Conservation (phyloP, 2,797 vertebrate genomes). For the Eidolon dupreanum region DNA sequence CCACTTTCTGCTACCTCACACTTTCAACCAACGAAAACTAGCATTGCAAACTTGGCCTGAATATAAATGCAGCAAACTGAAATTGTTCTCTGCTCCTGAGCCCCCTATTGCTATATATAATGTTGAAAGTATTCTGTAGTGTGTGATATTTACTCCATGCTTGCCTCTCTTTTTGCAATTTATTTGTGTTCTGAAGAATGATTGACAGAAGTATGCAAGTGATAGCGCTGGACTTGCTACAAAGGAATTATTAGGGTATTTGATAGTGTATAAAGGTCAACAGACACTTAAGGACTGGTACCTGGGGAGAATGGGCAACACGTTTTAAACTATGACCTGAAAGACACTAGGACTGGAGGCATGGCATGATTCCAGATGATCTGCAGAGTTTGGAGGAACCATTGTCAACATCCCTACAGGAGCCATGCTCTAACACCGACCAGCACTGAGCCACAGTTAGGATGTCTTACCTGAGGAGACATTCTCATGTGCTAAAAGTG, state of each 20-base stretch:
- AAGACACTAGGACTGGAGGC: not conserved
- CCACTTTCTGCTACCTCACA: not conserved
- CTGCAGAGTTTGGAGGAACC: not conserved
- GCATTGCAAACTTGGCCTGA: not conserved
- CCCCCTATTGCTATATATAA: not conserved
- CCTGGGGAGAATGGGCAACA: no score
- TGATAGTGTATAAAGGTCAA: no score
- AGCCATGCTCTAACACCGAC: not conserved
- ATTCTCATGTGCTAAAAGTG: not conserved
- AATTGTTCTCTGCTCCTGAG: not conserved
- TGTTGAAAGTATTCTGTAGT: not conserved
- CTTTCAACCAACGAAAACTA: not conserved
- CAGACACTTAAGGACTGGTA: not conserved
- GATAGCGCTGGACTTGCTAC: not conserved
- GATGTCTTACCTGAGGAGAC: not conserved
- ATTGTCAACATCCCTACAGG: no score
- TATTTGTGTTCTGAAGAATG: not conserved
- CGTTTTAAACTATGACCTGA: not conserved
- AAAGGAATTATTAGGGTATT: not conserved
- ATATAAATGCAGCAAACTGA: not conserved
- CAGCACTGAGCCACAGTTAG: not conserved
- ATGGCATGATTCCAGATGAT: not conserved
- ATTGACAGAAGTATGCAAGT: not conserved
- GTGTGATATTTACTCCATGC: not conserved
- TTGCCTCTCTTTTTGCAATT: not conserved